Evolutionary conservation across 2,113 vertebrate species (phyloP), one percentile per base, ranked within the genome.

Genomic region (Ailuropoda melanoleuca): DNA sequence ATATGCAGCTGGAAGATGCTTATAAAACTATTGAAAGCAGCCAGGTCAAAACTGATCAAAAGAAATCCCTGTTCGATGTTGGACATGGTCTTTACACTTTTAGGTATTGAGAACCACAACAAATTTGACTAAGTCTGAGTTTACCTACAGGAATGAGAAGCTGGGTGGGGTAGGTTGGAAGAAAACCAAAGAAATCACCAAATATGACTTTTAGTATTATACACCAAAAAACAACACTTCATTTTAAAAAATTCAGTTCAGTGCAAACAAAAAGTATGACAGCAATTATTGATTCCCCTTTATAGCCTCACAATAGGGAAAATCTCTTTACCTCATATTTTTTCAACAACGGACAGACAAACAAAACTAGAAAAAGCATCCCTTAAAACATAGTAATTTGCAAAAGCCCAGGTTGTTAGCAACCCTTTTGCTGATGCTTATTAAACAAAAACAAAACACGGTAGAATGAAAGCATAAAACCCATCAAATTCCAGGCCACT

Each of bases 181-280:
- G 58, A 77, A 96, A 87, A 84, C n/a, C 60, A 21, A 37, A 72
- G 11, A 89, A 90, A 84, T n/a, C 60, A 82, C 34, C 8, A 56
- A 66, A 50, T 80, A 74, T 14, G 8, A 95, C 53, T 68, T 68
- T 89, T 87, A 94, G 72, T 58, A 95, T 93, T 97, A 26, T 70
- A 43, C n/a, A 39, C 2, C 37, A 86, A 92, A 89, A 80, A 81
- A 74, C 26, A 94, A 93, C 91, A 85, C 48, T 21, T 66, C 24
- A 43, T 23, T 95, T 90, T 60, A 74, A 96, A 91, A 85, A 88
- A 88, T 58, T 48, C 37, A 83, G 80, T 90, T 82, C 21, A 29
- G 4, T 72, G 4, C 62, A 93, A 95, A 93, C 8, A 83, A 86
- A 93, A 90, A 86, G 17, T 56, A 55, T 75, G 14, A 66, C 24